Conservation (phyloP, 2,888 invertebrate genomes). For the Scaeva pyrastri region DNA sequence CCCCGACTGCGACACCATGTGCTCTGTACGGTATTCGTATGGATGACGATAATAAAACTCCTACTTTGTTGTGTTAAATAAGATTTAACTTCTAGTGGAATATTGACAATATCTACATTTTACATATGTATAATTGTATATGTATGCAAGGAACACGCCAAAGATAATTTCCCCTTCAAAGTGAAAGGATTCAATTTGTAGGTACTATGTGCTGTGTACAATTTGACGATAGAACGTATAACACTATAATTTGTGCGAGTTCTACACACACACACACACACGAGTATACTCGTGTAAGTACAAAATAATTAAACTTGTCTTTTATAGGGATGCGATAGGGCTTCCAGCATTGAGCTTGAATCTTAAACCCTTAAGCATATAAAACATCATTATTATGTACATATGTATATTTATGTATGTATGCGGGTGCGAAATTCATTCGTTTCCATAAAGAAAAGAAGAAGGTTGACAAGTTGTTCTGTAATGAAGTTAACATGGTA, state of each 20-base stretch:
- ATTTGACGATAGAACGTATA: slow-evolving; percentile 55
- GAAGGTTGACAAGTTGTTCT: slow-evolving; percentile 76
- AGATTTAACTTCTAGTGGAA: slow-evolving; percentile 54
- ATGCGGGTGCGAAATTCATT: slow-evolving; percentile 65
- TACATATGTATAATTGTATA: too few relatives aligned
- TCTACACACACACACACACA: slow-evolving; percentile 59
- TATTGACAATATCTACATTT: slow-evolving; percentile 42
- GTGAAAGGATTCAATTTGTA: slow-evolving; percentile 37
- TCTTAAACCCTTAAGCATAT: slow-evolving; percentile 33
- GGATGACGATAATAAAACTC: slow-evolving; percentile 30
- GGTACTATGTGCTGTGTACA: slow-evolving; percentile 36
- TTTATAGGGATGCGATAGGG: slow-evolving; percentile 19
- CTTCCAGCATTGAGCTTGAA: not conserved
- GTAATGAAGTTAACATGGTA: slow-evolving; percentile 75
- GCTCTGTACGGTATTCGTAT: too few relatives aligned
- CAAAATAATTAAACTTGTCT: slow-evolving; percentile 73
- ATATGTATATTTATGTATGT: not conserved
- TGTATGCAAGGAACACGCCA: slow-evolving; percentile 68
- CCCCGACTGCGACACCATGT: slow-evolving; percentile 34
- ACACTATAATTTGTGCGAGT: slow-evolving; percentile 71
- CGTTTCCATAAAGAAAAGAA: slow-evolving; percentile 58
- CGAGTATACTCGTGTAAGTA: too few relatives aligned
- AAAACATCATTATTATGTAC: slow-evolving; percentile 22
- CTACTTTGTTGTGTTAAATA: slow-evolving; percentile 31
- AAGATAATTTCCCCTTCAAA: slow-evolving; percentile 71